Evolutionary conservation across 2,113 vertebrate species (phyloP).

Genomic region (Micromys minutus): DNA sequence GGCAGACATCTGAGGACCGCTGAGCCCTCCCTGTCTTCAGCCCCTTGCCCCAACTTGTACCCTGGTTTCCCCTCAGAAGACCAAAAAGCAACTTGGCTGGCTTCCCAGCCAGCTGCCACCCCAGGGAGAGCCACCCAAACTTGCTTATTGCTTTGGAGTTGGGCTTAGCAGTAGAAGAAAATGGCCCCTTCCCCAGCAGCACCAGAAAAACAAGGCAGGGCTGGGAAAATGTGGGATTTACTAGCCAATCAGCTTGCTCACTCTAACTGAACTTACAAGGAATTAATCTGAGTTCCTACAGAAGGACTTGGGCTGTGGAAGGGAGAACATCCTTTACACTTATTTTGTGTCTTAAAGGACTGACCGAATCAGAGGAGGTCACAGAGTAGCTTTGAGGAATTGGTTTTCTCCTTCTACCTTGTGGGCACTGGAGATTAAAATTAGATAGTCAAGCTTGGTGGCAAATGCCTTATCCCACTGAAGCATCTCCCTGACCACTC

Average conservation of each 20-base stretch:
- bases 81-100: slow-evolving; percentile 48
- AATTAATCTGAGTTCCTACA: neutral
- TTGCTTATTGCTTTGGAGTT: slow-evolving; percentile 29
- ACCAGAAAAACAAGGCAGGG: neutral
- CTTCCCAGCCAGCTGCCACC: slow-evolving; percentile 66
- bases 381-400: neutral
- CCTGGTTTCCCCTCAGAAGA: slow-evolving; percentile 58
- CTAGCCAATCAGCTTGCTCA: neutral
- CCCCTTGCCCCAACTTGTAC: slow-evolving; percentile 46
- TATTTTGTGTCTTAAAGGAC: neutral
- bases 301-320: neutral
- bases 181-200: neutral
- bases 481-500: too few relatives aligned
- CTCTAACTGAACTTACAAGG: neutral
- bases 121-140: slow-evolving; percentile 68
- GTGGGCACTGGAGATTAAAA: neutral
- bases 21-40: neutral
- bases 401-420: neutral
- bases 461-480: neutral
- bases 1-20: slow-evolving; percentile 9
- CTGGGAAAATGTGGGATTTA: neutral
- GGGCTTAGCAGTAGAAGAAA: slow-evolving; percentile 36
- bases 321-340: neutral
- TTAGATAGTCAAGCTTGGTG: neutral
- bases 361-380: neutral